A percentile compares a stretch with the other conserved stretches of the same genome.
Evolutionary conservation across 2,797 vertebrate species (phyloP).

Genomic region (Allobates femoralis): DNA sequence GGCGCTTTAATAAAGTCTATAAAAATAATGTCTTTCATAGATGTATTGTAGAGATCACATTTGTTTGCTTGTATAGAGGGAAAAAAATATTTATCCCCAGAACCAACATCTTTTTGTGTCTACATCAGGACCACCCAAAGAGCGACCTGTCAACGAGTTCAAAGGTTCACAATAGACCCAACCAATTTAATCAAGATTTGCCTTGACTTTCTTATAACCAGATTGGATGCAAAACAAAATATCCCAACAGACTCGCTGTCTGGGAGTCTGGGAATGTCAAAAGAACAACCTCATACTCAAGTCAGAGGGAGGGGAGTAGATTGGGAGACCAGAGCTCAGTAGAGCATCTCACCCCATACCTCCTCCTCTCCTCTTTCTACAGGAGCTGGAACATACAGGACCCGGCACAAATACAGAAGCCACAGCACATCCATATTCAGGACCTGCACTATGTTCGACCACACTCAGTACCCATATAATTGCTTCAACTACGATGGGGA

Average conservation of each 20-base stretch:
- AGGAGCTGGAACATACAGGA: conserved; percentile 66
- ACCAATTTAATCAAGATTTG: conserved; percentile 66
- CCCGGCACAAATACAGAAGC: conserved; percentile 47
- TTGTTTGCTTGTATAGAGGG: conserved; percentile 66
- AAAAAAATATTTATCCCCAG: conserved; percentile 49
- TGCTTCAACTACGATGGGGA: conserved; percentile 98
- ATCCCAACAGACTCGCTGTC: conserved; percentile 63
- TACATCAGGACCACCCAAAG: conserved; percentile 84
- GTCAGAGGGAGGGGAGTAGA: conserved; percentile 65
- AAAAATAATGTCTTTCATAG: conserved; percentile 26
- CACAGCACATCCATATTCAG: conserved; percentile 35
- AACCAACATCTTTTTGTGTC: conserved; percentile 51
- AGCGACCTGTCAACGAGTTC: conserved; percentile 70
- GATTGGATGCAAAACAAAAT: conserved; percentile 31
- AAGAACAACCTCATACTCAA: conserved; percentile 67
- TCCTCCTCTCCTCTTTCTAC: conserved; percentile 60
- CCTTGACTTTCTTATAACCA: conserved; percentile 44
- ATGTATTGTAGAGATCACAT: conserved; percentile 27
- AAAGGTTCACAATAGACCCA: conserved; percentile 70
- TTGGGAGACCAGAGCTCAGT: conserved; percentile 63
- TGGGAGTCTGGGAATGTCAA: conserved; percentile 63
- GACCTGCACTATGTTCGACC: conserved; percentile 89
- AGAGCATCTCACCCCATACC: conserved; percentile 62
- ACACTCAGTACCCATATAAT: conserved; percentile 96
- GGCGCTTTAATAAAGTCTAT: conserved; percentile 26